Percentiles rank a stretch among this genome's conserved stretches.
These are phyloP conservation scores for Pyrochroa serraticornis DNA, from an alignment of 2,888 invertebrate genomes.

Conservation along the genomic window DNA sequence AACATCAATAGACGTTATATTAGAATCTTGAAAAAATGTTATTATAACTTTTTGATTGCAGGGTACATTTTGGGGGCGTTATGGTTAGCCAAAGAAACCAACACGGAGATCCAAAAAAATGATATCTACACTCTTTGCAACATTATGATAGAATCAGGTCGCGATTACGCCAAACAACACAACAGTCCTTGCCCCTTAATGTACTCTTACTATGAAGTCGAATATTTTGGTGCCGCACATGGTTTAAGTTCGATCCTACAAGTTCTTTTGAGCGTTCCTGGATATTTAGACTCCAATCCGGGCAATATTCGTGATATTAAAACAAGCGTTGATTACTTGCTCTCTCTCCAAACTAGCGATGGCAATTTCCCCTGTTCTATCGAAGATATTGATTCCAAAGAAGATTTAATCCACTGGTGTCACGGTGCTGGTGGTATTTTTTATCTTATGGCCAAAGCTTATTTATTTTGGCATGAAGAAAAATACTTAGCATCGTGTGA, in stretches of 20 bases:
- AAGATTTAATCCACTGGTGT: constrained; percentile 88
- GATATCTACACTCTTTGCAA: constrained; percentile 71
- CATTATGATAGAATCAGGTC: constrained; percentile 73
- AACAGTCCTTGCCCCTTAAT: constrained; percentile 72
- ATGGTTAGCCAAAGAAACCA: constrained; percentile 69
- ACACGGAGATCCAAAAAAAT: constrained; percentile 56
- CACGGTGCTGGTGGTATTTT: constrained; percentile 86
- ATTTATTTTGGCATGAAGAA: constrained; percentile 72
- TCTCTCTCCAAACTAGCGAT: constrained; percentile 69
- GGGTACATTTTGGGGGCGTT: constrained; percentile 78
- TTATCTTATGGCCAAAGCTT: constrained; percentile 83
- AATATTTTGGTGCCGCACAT: constrained; percentile 77
- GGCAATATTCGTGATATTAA: constrained; percentile 66
- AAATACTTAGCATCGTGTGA: constrained; percentile 73
- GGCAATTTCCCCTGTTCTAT: constrained; percentile 67
- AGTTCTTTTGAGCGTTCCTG: constrained; percentile 66
- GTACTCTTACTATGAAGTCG: constrained; percentile 74
- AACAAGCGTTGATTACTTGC: constrained; percentile 69
- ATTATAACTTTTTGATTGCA: constrained; percentile 14
- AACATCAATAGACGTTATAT: no score
- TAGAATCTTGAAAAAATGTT: background rate
- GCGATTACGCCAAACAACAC: constrained; percentile 66
- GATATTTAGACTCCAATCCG: constrained; percentile 62
- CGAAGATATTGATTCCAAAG: constrained; percentile 68
- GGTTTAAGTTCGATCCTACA: constrained; percentile 72